Conservation (phyloP, 2,113 vertebrate species). For the Stercorarius parasiticus region DNA sequence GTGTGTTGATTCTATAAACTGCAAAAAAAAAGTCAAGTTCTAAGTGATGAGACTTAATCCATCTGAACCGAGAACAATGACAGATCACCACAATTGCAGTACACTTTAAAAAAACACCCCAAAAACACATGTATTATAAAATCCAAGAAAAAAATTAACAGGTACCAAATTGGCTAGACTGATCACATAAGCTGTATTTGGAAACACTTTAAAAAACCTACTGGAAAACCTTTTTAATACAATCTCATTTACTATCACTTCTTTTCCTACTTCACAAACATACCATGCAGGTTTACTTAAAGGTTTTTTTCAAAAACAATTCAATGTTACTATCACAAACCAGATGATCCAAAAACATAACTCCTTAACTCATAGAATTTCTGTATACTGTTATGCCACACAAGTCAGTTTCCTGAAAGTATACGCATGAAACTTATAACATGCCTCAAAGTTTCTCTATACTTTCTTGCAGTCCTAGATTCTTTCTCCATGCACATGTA, state of each 20-base stretch:
- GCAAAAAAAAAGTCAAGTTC: background rate
- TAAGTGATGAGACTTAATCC: background rate
- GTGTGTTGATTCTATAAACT: conserved; percentile 81
- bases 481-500: background rate
- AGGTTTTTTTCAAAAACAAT: background rate
- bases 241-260: accelerated
- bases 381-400: background rate
- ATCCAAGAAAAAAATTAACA: background rate
- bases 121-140: background rate
- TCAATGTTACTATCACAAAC: background rate
- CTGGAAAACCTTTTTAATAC: background rate
- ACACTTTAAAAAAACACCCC: background rate
- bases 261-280: background rate
- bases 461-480: background rate
- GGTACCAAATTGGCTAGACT: background rate
- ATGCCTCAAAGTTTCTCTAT: background rate
- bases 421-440: background rate
- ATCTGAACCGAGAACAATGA: background rate
- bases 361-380: background rate
- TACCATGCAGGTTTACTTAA: accelerated
- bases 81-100: background rate
- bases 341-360: background rate
- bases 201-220: background rate
- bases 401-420: accelerated
- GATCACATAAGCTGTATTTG: background rate